A percentile compares a stretch with the other conserved stretches of the same genome.
These are phyloP conservation scores for Therioaphis trifolii DNA, from an alignment of 2,888 invertebrate genomes.

Conservation along the genomic window DNA sequence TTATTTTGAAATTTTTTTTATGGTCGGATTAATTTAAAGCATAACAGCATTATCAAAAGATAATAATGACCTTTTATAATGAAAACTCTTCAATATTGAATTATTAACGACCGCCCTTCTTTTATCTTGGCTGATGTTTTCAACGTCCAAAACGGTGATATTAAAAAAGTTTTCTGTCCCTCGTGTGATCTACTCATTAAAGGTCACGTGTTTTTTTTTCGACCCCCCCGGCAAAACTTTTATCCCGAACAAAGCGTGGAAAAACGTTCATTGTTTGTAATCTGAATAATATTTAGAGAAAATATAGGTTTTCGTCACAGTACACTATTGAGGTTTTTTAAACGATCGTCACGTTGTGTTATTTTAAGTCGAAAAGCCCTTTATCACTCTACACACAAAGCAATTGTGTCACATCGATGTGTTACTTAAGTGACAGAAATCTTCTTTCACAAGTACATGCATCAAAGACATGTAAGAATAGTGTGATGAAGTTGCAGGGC, in stretches of 20 bases:
- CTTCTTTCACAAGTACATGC: too few species aligned
- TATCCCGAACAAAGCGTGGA: constrained; percentile 30
- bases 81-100: constrained; percentile 40
- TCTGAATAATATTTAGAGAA: constrained; percentile 25
- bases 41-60: not conserved
- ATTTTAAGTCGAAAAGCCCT: too few species aligned
- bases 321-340: not conserved
- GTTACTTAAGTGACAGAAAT: not conserved
- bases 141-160: constrained; percentile 48
- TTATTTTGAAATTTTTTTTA: not conserved
- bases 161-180: constrained; percentile 59
- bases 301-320: not conserved
- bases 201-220: constrained; percentile 47
- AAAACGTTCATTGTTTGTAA: constrained; percentile 24
- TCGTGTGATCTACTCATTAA: constrained; percentile 60
- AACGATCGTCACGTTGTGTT: not conserved
- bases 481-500: too few species aligned
- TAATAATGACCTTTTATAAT: constrained; percentile 35
- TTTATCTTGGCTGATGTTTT: constrained; percentile 35
- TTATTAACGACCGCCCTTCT: constrained; percentile 37
- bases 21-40: not conserved
- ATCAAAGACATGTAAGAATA: too few species aligned
- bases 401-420: not conserved
- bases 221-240: constrained; percentile 35
- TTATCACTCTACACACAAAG: not conserved